Base-by-base conservation (phyloP, 2,888 invertebrate genomes). In the Pyrgus malvae region DNA sequence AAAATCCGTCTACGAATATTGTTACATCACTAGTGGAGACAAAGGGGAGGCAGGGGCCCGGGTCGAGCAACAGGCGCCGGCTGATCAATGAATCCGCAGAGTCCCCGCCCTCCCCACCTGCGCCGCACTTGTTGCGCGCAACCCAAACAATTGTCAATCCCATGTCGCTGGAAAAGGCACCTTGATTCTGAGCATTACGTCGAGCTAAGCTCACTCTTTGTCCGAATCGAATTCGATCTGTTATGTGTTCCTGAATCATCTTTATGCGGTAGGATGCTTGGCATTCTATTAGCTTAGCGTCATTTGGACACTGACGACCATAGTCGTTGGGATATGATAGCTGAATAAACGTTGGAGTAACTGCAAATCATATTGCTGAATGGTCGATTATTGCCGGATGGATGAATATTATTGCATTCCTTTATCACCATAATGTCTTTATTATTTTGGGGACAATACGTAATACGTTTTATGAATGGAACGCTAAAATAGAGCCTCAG, bases 111-210 rank as follows among this genome's bases (percentile, higher is more conserved):
- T 63, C 67, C 70, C 67, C 68, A 72, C 72, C 81, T 84, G 85
- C 86, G 83, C 83, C 81, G 77, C 84, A 87, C 87, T 87, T 87
- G 87, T 87, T 88, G 87, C 86, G 87, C 76, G 74, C 72, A 62
- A 66, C 70, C 67, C 67, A 67, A 69, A 56, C 40, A 49, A 31
- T 53, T 40, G 33, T 29, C 11, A 17, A 40, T 40, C 12, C 19
- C 11, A 38, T 38, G 29, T 51, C 37, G 21, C 17, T 29, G 44
- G n/a, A 51, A 45, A 44, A 37, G 25, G 31, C 17, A 35, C 45
- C 27, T 37, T 53, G 29, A 19, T 27, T 17, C 45, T n/a, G 14
- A 21, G 21, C 3, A 38, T 38, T 31, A 53, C 35, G 27, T 35
- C n/a, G 19, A 8, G 11, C 1, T 2, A 29, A 27, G 29, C 27